Conservation (phyloP, 2,888 invertebrate species). For the Meteorus colon region DNA sequence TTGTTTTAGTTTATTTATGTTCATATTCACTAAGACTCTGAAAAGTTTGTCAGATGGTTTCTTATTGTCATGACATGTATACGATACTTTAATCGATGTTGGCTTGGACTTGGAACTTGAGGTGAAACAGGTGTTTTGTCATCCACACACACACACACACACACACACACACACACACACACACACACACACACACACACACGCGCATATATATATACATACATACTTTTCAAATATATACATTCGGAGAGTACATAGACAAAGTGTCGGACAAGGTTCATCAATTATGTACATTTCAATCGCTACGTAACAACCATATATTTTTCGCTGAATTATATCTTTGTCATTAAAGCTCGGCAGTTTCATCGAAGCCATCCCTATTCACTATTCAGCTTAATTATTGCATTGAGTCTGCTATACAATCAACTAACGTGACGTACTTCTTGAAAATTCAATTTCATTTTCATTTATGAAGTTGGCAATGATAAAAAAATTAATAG, state of each 20-base stretch:
- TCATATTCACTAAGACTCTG: neutral
- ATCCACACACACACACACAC: neutral
- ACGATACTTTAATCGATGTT: neutral
- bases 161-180: neutral
- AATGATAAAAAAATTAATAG: too few relatives aligned
- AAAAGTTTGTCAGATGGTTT: neutral
- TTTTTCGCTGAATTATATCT: neutral
- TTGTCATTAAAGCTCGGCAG: neutral
- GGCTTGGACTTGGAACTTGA: neutral
- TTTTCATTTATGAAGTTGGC: too few relatives aligned
- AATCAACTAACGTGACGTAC: too few relatives aligned
- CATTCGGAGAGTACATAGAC: neutral
- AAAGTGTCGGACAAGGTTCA: conserved; percentile 11
- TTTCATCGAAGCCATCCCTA: neutral
- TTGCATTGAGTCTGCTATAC: neutral
- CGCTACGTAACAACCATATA: neutral
- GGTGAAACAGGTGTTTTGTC: neutral
- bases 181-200: neutral
- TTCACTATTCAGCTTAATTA: neutral
- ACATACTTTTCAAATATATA: too few relatives aligned
- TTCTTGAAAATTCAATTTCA: too few relatives aligned
- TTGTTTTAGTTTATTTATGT: neutral
- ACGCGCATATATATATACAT: neutral
- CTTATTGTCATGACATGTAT: neutral
- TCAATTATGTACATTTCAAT: conserved; percentile 28